phyloP scores from a whole-genome alignment of 1,140 invertebrate species.

The Eciton burchellii region DNA sequence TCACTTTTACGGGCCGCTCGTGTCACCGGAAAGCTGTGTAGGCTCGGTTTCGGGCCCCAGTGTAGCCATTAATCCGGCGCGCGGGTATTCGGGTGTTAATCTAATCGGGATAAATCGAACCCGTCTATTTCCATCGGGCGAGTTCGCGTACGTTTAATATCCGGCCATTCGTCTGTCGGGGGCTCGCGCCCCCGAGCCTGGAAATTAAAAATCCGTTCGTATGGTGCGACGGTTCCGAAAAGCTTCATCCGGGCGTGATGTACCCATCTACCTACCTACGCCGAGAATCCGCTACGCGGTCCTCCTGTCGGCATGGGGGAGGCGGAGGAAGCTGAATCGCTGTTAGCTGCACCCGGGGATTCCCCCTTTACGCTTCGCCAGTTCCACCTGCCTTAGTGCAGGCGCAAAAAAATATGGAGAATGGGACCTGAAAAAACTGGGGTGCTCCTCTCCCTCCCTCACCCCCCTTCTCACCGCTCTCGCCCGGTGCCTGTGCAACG shows the following conservation, averaged over 20 bases:
- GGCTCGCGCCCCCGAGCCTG: constrained; percentile 11
- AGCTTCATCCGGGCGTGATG: constrained; percentile 59
- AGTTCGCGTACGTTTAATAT: constrained; percentile 44
- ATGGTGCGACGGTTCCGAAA: constrained; percentile 54
- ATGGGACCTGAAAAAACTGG: constrained; percentile 7
- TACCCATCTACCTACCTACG: constrained; percentile 50
- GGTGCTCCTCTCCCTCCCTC: neutral
- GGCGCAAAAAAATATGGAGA: constrained; percentile 46
- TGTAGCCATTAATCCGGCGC: constrained; percentile 16
- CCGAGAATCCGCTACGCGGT: neutral
- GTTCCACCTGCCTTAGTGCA: constrained; percentile 65
- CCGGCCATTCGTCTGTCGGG: constrained; percentile 37
- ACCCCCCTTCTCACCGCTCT: no score
- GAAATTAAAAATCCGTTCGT: constrained; percentile 59
- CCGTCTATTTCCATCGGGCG: constrained; percentile 49
- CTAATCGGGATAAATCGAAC: constrained; percentile 50
- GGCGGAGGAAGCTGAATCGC: constrained; percentile 59
- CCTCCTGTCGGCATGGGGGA: constrained; percentile 24
- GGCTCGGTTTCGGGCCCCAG: neutral
- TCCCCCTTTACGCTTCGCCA: constrained; percentile 63
- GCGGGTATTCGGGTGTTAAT: constrained; percentile 34
- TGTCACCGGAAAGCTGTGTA: neutral
- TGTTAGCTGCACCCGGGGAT: constrained; percentile 69
- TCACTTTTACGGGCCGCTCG: neutral
- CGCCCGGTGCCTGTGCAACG: constrained; percentile 15